Conservation (phyloP, 2,113 vertebrate genomes). For the Atractosteus spatula region DNA sequence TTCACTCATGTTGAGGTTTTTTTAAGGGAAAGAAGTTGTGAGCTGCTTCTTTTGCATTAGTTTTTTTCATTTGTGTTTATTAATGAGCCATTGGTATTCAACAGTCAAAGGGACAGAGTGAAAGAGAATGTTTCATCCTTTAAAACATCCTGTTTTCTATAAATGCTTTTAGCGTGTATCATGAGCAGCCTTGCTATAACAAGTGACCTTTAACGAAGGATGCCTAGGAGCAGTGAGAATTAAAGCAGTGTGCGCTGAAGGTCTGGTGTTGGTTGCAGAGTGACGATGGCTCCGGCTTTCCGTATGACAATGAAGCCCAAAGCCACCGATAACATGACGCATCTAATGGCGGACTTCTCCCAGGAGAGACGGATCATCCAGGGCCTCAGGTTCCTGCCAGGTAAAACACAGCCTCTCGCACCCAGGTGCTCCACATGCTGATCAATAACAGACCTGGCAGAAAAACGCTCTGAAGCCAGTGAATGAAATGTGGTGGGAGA, state of each 20-base stretch:
- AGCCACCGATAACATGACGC: constrained; percentile 83
- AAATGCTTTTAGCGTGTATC: too few relatives aligned
- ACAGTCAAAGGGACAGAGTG: too few relatives aligned
- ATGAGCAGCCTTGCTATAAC: too few relatives aligned
- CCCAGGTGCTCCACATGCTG: not conserved
- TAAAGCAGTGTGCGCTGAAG: not conserved
- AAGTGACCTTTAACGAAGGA: not conserved
- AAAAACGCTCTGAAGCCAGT: not conserved
- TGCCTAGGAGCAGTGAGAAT: not conserved
- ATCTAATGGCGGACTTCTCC: constrained; percentile 86
- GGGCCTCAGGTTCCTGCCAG: constrained; percentile 83
- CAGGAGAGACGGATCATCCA: constrained; percentile 77
- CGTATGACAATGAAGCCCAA: constrained; percentile 80
- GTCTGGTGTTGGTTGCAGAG: constrained; percentile 57
- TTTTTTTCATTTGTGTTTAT: too few relatives aligned
- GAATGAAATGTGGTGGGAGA: not conserved
- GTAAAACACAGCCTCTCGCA: constrained; percentile 53
- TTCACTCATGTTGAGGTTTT: too few relatives aligned
- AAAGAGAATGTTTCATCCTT: too few relatives aligned
- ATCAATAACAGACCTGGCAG: too few relatives aligned
- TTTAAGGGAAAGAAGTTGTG: too few relatives aligned
- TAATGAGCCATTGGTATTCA: too few relatives aligned
- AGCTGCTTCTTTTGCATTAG: too few relatives aligned
- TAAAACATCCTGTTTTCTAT: too few relatives aligned
- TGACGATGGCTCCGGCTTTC: constrained; percentile 89